phyloP scores from a whole-genome alignment of 2,888 invertebrate genomes.

The Drosophila eohydei region DNA sequence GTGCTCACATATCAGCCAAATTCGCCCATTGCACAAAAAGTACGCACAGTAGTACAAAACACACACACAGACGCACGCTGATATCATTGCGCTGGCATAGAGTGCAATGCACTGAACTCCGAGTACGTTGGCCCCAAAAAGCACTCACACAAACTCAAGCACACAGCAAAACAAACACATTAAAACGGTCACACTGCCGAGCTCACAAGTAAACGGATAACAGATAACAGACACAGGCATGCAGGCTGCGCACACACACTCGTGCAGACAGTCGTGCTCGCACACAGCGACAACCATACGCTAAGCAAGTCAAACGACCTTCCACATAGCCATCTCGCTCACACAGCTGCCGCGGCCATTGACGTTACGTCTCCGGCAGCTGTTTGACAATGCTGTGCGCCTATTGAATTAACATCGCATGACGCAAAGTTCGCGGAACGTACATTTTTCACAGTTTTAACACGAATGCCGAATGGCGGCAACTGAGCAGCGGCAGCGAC shows the following conservation, averaged over 20 bases:
- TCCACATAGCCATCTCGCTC: conserved; percentile 55
- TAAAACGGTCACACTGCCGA: conserved; percentile 47
- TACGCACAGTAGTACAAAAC: neutral
- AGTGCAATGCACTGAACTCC: conserved; percentile 72
- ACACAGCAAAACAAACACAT: neutral
- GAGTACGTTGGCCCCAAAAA: conserved; percentile 73
- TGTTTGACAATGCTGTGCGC: conserved; percentile 59
- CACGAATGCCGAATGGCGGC: conserved; percentile 13
- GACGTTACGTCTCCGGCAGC: conserved; percentile 67
- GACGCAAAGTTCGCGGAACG: conserved; percentile 85
- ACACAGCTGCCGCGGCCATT: conserved; percentile 40
- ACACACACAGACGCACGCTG: neutral
- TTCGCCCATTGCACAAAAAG: neutral
- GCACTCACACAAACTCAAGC: conserved; percentile 1
- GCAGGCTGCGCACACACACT: conserved; percentile 13
- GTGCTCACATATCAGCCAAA: neutral
- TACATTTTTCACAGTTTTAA: conserved; percentile 67
- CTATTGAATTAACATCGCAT: conserved; percentile 84
- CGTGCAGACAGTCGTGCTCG: neutral
- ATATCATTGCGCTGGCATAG: conserved; percentile 21
- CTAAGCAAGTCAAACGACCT: conserved; percentile 51
- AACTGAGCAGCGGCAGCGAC: conserved; percentile 12
- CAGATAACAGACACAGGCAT: conserved; percentile 55
- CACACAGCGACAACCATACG: conserved; percentile 7
- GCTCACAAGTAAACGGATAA: conserved; percentile 54